phyloP scores from a whole-genome alignment of 2,888 invertebrate genomes.

The Hypselothyrea guttata region DNA sequence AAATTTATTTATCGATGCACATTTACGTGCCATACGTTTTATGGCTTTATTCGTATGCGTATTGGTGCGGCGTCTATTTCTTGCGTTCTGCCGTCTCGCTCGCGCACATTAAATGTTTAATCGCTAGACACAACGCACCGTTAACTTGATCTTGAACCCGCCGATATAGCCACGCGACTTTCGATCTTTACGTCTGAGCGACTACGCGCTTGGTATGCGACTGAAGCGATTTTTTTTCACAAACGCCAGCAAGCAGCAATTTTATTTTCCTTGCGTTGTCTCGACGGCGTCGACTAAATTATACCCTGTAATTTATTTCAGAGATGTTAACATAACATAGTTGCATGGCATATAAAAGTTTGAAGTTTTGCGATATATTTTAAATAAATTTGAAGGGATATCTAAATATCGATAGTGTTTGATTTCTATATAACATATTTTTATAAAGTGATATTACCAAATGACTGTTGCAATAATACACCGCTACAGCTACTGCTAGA shows the following conservation, averaged over 20 bases:
- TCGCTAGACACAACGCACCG: conserved; percentile 55
- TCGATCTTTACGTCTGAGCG: conserved; percentile 31
- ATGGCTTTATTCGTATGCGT: conserved; percentile 12
- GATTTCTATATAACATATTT: no score
- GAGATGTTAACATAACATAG: background rate
- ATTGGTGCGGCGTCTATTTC: conserved; percentile 32
- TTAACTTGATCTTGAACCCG: conserved; percentile 68
- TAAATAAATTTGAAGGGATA: no score
- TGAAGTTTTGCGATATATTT: background rate
- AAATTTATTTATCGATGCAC: conserved; percentile 28
- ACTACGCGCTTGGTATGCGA: conserved; percentile 52
- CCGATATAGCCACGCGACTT: conserved; percentile 18
- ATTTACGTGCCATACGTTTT: background rate
- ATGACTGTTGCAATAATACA: background rate
- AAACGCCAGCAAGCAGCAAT: conserved; percentile 60
- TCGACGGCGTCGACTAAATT: background rate
- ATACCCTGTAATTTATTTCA: conserved; percentile 49
- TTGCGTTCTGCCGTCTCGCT: conserved; percentile 38
- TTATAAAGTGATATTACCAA: no score
- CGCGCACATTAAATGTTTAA: conserved; percentile 37
- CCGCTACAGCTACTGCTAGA: no score
- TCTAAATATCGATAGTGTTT: no score
- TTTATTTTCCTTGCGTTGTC: conserved; percentile 57
- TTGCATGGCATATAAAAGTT: background rate
- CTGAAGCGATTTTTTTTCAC: conserved; percentile 53